These are phyloP conservation scores for Drosophila neocordata DNA, from an alignment of 1,140 invertebrate species.

Conservation along the genomic window DNA sequence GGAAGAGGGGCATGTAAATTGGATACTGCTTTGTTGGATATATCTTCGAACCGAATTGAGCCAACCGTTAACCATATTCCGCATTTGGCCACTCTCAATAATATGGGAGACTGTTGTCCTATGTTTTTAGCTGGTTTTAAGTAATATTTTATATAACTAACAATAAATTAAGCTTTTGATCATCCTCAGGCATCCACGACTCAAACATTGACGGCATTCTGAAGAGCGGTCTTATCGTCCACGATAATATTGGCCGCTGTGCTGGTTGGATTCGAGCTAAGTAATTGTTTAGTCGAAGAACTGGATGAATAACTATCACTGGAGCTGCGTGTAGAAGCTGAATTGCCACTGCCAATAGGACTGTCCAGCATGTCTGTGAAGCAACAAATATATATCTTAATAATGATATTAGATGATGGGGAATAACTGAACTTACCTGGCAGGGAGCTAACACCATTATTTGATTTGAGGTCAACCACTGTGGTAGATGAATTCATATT, in stretches of 20 bases:
- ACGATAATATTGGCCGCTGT: slow-evolving; percentile 79
- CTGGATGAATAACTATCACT: slow-evolving; percentile 89
- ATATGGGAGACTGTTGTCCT: background rate
- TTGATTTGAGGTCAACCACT: slow-evolving; percentile 55
- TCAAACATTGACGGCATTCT: slow-evolving; percentile 81
- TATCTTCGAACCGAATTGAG: background rate
- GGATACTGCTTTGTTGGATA: background rate
- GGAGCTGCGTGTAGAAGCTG: slow-evolving; percentile 87
- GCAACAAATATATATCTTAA: background rate
- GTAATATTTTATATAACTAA: background rate
- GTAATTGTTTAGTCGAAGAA: slow-evolving; percentile 87
- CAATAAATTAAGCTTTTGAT: background rate
- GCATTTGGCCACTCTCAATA: background rate
- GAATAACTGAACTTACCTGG: slow-evolving; percentile 56
- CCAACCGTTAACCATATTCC: background rate
- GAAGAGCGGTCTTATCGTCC: slow-evolving; percentile 75
- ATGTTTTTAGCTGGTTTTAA: background rate
- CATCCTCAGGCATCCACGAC: background rate
- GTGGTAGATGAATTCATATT: slow-evolving; percentile 14
- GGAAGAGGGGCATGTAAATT: too few relatives aligned
- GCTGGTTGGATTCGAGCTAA: slow-evolving; percentile 83
- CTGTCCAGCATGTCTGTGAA: slow-evolving; percentile 84
- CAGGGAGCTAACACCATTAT: slow-evolving; percentile 70
- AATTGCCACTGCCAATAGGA: slow-evolving; percentile 84
- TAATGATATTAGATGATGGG: rapidly evolving